These are phyloP conservation scores for Monochamus saltuarius DNA, from an alignment of 1,140 invertebrate species.

Conservation along the genomic window DNA sequence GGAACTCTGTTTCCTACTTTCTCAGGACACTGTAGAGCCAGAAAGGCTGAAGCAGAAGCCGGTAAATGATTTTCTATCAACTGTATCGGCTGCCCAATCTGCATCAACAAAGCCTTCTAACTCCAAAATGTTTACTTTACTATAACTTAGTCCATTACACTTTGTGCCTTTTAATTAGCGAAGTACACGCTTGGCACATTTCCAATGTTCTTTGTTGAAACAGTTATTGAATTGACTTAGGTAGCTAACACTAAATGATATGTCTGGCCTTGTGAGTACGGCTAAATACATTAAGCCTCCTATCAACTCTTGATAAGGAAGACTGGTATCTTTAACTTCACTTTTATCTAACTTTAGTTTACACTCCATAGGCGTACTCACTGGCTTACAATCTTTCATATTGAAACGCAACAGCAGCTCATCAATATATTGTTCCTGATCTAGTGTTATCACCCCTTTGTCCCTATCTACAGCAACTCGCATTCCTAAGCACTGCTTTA, in stretches of 20 bases:
- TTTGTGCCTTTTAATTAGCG: constrained; percentile 42
- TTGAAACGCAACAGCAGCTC: constrained; percentile 24
- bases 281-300: constrained; percentile 17
- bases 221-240: constrained; percentile 22
- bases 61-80: constrained; percentile 46
- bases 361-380: constrained; percentile 25
- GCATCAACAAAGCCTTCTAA: constrained; percentile 48
- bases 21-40: constrained; percentile 41
- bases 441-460: constrained; percentile 10
- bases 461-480: constrained; percentile 24
- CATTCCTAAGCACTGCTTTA: constrained; percentile 40
- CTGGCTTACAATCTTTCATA: constrained; percentile 27
- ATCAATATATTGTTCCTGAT: constrained; percentile 34
- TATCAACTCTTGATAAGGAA: constrained; percentile 17
- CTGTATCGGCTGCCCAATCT: constrained; percentile 46
- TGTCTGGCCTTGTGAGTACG: constrained; percentile 15
- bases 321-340: constrained; percentile 2
- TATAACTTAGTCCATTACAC: neutral
- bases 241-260: constrained; percentile 1
- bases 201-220: constrained; percentile 34
- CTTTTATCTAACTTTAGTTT: constrained; percentile 16
- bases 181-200: constrained; percentile 39
- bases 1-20: constrained; percentile 44
- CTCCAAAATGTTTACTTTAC: neutral
- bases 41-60: constrained; percentile 46